Evolutionary conservation across 2,888 invertebrate genomes (phyloP).

Genomic region (Sialis fuliginosa): DNA sequence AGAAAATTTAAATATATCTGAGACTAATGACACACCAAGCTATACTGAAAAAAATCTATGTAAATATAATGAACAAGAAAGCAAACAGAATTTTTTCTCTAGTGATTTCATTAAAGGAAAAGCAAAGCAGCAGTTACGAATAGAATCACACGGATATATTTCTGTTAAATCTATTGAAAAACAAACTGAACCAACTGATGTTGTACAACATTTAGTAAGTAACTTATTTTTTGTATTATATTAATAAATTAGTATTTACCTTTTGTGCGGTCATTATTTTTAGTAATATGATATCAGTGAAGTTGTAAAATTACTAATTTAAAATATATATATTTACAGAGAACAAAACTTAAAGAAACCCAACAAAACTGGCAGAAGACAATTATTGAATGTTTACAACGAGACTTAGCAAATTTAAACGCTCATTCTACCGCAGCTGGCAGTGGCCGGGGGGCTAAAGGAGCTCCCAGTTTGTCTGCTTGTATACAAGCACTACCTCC

Average conservation of each 20-base stretch:
- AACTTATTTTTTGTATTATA: conserved; percentile 1
- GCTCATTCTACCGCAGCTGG: conserved; percentile 28
- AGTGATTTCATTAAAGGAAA: conserved; percentile 32
- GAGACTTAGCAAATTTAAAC: conserved; percentile 48
- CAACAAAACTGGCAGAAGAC: conserved; percentile 47
- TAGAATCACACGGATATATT: conserved; percentile 48
- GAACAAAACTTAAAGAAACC: conserved; percentile 38
- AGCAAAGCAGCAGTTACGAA: conserved; percentile 43
- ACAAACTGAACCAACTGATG: conserved; percentile 19
- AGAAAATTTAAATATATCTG: conserved; percentile 3
- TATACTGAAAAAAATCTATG: conserved; percentile 2
- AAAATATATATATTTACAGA: conserved; percentile 24
- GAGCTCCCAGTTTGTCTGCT: conserved; percentile 1
- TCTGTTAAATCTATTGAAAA: conserved; percentile 46
- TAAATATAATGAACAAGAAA: conserved; percentile 19
- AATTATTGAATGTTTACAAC: conserved; percentile 42
- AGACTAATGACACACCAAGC: neutral
- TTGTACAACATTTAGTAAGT: conserved; percentile 29
- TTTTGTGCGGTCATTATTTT: neutral
- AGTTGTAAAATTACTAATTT: neutral
- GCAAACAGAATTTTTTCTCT: conserved; percentile 25
- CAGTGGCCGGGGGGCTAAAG: neutral
- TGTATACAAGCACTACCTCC: conserved; percentile 19
- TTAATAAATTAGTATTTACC: neutral
- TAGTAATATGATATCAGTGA: neutral